These are phyloP conservation scores for Aleiodes sp. DNA, from an alignment of 1,140 invertebrate species.

Conservation along the genomic window DNA sequence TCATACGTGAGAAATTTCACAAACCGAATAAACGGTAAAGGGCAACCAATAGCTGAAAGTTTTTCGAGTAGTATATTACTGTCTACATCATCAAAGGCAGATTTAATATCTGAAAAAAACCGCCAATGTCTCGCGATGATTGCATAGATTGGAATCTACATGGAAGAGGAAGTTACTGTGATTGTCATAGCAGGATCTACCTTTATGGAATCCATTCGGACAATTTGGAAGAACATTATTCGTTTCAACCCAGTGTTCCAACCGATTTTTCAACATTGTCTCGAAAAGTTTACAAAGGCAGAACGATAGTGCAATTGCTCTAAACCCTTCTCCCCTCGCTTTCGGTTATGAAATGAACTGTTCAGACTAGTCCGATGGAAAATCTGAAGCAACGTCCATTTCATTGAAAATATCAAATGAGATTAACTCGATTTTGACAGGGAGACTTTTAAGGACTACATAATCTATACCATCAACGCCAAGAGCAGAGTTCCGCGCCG, in stretches of 20 bases:
- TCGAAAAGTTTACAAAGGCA: constrained; percentile 35
- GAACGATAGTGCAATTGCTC: constrained; percentile 39
- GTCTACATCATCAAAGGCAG: constrained; percentile 30
- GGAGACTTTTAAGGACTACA: no score
- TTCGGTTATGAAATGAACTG: constrained; percentile 42
- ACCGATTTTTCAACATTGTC: constrained; percentile 31
- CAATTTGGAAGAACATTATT: constrained; percentile 27
- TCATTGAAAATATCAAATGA: no score
- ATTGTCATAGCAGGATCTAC: constrained; percentile 32
- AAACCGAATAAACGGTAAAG: background rate
- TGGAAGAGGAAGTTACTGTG: constrained; percentile 9
- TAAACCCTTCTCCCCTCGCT: constrained; percentile 34
- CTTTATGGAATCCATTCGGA: constrained; percentile 40
- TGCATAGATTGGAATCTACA: constrained; percentile 11
- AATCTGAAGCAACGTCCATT: no score
- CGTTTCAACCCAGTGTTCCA: constrained; percentile 25
- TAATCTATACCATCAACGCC: no score
- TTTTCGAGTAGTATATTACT: constrained; percentile 29
- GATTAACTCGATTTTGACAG: no score
- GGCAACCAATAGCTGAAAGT: constrained; percentile 2
- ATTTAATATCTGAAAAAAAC: constrained; percentile 21
- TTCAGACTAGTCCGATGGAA: no score
- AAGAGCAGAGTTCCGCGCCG: no score
- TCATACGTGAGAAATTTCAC: constrained; percentile 17
- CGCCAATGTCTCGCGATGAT: background rate